Evolutionary conservation across 2,888 invertebrate genomes (phyloP).

Genomic region (Lobophora halterata): DNA sequence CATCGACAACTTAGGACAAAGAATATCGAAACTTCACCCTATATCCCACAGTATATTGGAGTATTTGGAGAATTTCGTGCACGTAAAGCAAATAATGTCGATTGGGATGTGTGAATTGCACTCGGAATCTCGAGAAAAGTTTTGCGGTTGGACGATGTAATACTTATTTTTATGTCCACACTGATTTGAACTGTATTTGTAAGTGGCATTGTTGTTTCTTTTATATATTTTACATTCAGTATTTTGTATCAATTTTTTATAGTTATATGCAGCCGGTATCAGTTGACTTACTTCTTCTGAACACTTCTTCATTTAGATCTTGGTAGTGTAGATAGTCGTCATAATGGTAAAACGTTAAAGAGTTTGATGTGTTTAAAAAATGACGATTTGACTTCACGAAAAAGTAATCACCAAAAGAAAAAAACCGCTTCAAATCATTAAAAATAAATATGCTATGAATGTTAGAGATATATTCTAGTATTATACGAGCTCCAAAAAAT

Average conservation of each 20-base stretch:
- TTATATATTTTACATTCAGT: neutral
- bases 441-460: too few species aligned
- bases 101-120: conserved; percentile 29
- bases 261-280: too few species aligned
- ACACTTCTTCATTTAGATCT: too few species aligned
- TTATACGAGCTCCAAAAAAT: too few species aligned
- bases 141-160: conserved; percentile 10
- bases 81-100: conserved; percentile 30
- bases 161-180: conserved; percentile 6
- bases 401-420: too few species aligned
- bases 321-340: too few species aligned
- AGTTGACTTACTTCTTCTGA: too few species aligned
- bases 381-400: too few species aligned
- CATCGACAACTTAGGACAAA: conserved; percentile 4
- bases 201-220: neutral
- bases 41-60: conserved; percentile 13
- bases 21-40: conserved; percentile 5
- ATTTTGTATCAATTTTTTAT: neutral
- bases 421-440: too few species aligned
- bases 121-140: conserved; percentile 15
- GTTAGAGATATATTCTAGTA: too few species aligned
- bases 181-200: conserved; percentile 9
- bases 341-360: too few species aligned
- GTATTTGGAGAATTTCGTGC: conserved; percentile 25
- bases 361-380: too few species aligned